Base-by-base conservation (phyloP, 1,140 invertebrate genomes). In the Papilio polytes region DNA sequence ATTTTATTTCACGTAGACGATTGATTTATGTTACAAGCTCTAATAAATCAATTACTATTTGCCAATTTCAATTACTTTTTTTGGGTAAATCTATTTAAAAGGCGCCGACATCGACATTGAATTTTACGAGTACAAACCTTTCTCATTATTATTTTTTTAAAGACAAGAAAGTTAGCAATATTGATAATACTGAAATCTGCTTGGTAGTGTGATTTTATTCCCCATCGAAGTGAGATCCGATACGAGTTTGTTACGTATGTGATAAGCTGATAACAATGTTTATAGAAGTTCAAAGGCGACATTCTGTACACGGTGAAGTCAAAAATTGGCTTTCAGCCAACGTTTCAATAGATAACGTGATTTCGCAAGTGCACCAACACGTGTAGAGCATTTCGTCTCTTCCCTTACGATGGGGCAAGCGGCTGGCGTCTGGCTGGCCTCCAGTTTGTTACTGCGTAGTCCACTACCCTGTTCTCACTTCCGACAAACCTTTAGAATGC, bases 271-370 rank as follows among this genome's bases (percentile, higher is more conserved):
- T 56, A 56, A 56, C 18, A 53, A n/a, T 56, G n/a, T 36, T 31
- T 70, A 70, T 15, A 70, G 3, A 15, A 70, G 22, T 70, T 70
- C 8, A 70, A 70, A 70, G 26, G 13, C 26, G 26, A 70, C 26
- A 70, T 70, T 31, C 63, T 70, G 20, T 70, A 70, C 26, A 31
- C 63, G 22, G 22, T 12, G 26, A 36, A 70, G 63, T 31, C 26
- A 26, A 70, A 59, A 70, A 31, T 70, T 70, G 63, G 63, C 63
- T 70, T 70, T 18, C 63, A 7, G 63, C 63, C 26, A 70, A 70
- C 63, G 63, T 70, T 70, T 70, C 63, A 31, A 31, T 70, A 70
- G 63, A 70, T 70, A 70, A 70, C 63, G 26, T 70, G 63, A 70
- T 70, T 70, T 70, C 20, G 26, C 63, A 70, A 70, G 63, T 70